Evolutionary conservation across 2,888 invertebrate species (phyloP).

Genomic region (Keiferia lycopersicella): DNA sequence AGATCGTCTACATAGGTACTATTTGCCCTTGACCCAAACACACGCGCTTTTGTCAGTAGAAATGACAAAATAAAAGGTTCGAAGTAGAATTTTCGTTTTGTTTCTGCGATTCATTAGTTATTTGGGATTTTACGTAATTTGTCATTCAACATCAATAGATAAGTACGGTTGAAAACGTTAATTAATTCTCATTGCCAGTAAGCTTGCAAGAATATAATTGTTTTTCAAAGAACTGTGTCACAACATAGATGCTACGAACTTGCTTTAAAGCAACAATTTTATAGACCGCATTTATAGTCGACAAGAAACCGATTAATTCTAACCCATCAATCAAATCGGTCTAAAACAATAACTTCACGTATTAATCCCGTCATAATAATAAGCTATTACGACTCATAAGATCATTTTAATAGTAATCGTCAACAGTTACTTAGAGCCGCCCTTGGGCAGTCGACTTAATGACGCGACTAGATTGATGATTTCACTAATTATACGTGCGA

Average conservation of each 20-base stretch:
- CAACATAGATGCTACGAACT: not conserved
- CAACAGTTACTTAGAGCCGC: slow-evolving; percentile 66
- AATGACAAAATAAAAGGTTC: slow-evolving; percentile 6
- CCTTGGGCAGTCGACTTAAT: slow-evolving; percentile 59
- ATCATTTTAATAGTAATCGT: slow-evolving; percentile 64
- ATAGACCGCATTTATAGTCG: slow-evolving; percentile 28
- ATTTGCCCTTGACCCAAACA: slow-evolving; percentile 45
- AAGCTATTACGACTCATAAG: slow-evolving; percentile 67
- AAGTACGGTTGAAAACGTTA: not conserved
- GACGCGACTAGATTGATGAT: slow-evolving; percentile 73
- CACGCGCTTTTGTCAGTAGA: not conserved
- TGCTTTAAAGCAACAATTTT: not conserved
- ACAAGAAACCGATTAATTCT: slow-evolving; percentile 45
- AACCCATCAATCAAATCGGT: slow-evolving; percentile 67
- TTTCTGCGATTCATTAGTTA: slow-evolving; percentile 6
- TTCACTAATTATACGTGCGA: slow-evolving; percentile 74
- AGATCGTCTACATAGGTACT: slow-evolving; percentile 37
- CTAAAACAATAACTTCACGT: slow-evolving; percentile 73
- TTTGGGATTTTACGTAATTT: not conserved
- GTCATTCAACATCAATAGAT: not conserved
- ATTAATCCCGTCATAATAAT: slow-evolving; percentile 72
- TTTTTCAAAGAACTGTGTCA: not conserved
- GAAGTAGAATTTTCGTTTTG: not conserved
- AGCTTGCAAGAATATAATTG: not conserved
- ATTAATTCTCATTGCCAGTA: not conserved